Evolutionary conservation across 2,888 invertebrate genomes (phyloP).

Genomic region (Pantelozetes paolii): DNA sequence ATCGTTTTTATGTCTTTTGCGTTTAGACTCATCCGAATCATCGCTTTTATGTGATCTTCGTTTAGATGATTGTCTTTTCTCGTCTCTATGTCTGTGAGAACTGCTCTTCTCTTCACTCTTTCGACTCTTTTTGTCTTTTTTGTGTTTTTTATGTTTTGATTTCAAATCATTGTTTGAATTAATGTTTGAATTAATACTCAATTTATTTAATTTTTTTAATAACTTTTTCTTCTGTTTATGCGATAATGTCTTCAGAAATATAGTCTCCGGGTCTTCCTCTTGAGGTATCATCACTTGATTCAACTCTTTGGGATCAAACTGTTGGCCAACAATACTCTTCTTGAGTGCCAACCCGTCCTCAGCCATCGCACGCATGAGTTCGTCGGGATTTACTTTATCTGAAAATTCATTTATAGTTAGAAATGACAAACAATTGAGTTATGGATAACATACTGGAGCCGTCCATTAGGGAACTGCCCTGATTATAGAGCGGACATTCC

Average conservation of each 20-base stretch:
- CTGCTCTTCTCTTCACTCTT: constrained; percentile 34
- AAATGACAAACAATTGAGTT: neutral
- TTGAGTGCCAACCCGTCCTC: constrained; percentile 87
- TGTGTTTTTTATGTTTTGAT: constrained; percentile 45
- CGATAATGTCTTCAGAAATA: constrained; percentile 73
- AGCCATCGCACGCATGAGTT: constrained; percentile 80
- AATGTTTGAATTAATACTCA: constrained; percentile 15
- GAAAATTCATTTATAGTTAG: neutral
- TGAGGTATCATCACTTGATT: constrained; percentile 49
- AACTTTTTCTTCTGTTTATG: constrained; percentile 85
- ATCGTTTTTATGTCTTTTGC: neutral
- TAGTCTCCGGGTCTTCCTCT: constrained; percentile 64
- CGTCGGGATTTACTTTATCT: constrained; percentile 59
- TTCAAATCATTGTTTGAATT: constrained; percentile 6
- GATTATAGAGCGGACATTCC: constrained; percentile 85
- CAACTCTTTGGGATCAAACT: constrained; percentile 53
- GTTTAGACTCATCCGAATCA: constrained; percentile 7
- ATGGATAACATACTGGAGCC: neutral
- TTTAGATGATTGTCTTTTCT: constrained; percentile 13
- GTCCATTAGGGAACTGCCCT: constrained; percentile 50
- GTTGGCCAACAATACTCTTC: constrained; percentile 58
- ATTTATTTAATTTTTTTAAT: constrained; percentile 59
- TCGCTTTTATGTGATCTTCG: neutral
- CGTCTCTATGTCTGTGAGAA: constrained; percentile 9
- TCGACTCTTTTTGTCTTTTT: constrained; percentile 42